phyloP scores from a whole-genome alignment of 1,140 invertebrate species.

The Pachypeltis micranthus region DNA sequence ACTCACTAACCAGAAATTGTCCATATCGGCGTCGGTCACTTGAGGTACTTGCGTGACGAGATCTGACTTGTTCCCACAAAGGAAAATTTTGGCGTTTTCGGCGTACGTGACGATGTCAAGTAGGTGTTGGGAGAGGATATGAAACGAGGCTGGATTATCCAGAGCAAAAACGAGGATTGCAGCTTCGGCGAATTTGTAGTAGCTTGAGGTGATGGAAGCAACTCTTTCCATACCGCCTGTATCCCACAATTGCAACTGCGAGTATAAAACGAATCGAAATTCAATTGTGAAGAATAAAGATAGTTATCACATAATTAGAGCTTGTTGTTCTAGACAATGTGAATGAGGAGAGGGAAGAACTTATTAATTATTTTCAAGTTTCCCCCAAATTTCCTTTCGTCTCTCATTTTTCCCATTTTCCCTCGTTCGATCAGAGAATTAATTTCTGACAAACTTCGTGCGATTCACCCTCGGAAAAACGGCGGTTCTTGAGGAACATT shows the following conservation, averaged over 20 bases:
- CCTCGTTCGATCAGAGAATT: too few species aligned
- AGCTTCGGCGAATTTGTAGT: conserved; percentile 87
- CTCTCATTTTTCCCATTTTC: too few species aligned
- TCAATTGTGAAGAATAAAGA: too few species aligned
- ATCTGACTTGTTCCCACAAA: conserved; percentile 83
- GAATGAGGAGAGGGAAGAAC: too few species aligned
- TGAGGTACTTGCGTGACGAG: conserved; percentile 54
- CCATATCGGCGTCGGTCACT: conserved; percentile 79
- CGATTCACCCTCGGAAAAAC: too few species aligned
- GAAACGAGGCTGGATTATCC: conserved; percentile 82
- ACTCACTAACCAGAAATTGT: conserved; percentile 66
- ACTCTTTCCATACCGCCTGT: conserved; percentile 89
- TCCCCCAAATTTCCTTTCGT: too few species aligned
- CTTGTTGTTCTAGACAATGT: too few species aligned
- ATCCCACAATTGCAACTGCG: conserved; percentile 82
- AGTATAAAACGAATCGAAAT: too few species aligned
- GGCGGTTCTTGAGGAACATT: too few species aligned
- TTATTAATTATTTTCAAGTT: too few species aligned
- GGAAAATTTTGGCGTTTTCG: conserved; percentile 85
- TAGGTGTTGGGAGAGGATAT: conserved; percentile 78
- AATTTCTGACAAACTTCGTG: too few species aligned
- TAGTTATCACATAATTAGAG: too few species aligned
- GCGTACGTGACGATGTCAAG: conserved; percentile 84
- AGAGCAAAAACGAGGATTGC: conserved; percentile 81
- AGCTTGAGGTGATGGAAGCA: conserved; percentile 83